phyloP scores from a whole-genome alignment of 2,888 invertebrate genomes.

The Dryomyza anilis region DNA sequence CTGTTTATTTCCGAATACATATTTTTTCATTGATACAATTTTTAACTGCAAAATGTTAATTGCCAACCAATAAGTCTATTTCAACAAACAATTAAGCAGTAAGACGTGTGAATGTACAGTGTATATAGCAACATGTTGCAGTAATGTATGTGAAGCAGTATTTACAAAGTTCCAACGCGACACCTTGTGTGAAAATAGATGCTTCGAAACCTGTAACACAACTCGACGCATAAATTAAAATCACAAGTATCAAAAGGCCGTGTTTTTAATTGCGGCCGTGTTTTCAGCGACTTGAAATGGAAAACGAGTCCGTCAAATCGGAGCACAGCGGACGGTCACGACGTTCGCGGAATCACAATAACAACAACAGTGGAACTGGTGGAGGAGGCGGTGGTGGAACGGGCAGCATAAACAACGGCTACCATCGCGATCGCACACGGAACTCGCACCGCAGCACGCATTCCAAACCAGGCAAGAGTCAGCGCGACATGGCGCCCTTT shows the following conservation, averaged over 20 bases:
- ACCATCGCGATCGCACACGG: conserved; percentile 66
- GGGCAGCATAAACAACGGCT: conserved; percentile 61
- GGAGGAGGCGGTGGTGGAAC: conserved; percentile 49
- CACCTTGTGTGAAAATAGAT: not conserved
- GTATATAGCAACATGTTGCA: too few species aligned
- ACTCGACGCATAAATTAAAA: not conserved
- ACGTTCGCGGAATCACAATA: conserved; percentile 68
- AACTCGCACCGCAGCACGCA: conserved; percentile 68
- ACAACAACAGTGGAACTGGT: conserved; percentile 45
- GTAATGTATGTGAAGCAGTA: too few species aligned
- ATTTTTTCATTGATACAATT: not conserved
- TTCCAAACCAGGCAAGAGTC: conserved; percentile 66
- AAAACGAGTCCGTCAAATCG: conserved; percentile 91
- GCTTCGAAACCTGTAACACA: too few species aligned
- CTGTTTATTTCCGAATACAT: conserved; percentile 12
- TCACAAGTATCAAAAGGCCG: not conserved
- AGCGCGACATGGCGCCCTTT: conserved; percentile 78
- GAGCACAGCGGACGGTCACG: conserved; percentile 85
- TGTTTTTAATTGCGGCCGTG: not conserved
- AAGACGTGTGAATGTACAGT: too few species aligned
- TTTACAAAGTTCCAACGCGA: too few species aligned
- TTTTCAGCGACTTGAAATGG: conserved; percentile 76
- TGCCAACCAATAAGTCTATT: not conserved
- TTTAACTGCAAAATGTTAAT: conserved; percentile 1
- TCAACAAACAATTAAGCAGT: too few species aligned